Conservation (phyloP, 2,888 invertebrate species). For the Orchestes rusci region DNA sequence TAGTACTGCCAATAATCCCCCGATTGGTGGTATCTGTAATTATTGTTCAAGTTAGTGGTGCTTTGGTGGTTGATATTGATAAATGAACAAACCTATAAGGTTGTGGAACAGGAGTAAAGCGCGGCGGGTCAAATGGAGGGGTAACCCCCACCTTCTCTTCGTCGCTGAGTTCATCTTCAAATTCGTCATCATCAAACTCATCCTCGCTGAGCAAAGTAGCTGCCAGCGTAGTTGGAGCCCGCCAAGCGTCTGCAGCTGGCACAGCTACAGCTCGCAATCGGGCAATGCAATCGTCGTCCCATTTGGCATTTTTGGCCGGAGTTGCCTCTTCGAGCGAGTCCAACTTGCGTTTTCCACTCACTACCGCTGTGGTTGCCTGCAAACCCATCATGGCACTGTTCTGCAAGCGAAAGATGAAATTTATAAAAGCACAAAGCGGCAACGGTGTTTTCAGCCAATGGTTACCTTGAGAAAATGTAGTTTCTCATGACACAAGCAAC, state of each 20-base stretch:
- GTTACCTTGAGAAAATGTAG: constrained; percentile 34
- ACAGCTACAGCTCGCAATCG: constrained; percentile 65
- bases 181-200: constrained; percentile 57
- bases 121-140: constrained; percentile 20
- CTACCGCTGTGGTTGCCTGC: constrained; percentile 54
- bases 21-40: not conserved
- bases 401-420: constrained; percentile 40
- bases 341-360: constrained; percentile 52
- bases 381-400: constrained; percentile 69
- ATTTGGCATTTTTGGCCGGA: constrained; percentile 51
- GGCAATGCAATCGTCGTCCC: constrained; percentile 55
- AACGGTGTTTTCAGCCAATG: constrained; percentile 17
- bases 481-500: constrained; percentile 35
- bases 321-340: constrained; percentile 47
- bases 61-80: not conserved
- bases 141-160: constrained; percentile 44
- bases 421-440: not conserved
- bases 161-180: constrained; percentile 52
- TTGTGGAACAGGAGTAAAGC: constrained; percentile 22
- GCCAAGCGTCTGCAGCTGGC: constrained; percentile 54
- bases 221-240: constrained; percentile 43
- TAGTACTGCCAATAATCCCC: constrained; percentile 47
- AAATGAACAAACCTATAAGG: not conserved
- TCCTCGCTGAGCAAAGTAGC: constrained; percentile 39
- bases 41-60: too few species aligned